Conservation (phyloP, 2,797 vertebrate genomes). For the Apogon hyalosoma region DNA sequence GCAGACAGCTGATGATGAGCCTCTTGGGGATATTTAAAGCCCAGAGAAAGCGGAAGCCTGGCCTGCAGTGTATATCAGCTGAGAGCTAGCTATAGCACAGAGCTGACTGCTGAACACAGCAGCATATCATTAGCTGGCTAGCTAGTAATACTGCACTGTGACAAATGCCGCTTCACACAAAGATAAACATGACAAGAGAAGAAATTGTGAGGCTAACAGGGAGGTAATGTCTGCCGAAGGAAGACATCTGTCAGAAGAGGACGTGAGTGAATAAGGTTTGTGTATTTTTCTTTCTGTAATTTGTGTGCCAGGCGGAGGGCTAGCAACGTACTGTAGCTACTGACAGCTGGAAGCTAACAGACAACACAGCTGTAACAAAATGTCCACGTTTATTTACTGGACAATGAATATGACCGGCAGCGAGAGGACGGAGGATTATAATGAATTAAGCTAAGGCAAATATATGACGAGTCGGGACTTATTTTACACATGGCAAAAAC, state of each 20-base stretch:
- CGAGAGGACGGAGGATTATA: no score
- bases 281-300: neutral
- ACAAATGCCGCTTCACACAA: neutral
- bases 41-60: conserved; percentile 54
- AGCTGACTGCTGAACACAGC: neutral
- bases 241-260: neutral
- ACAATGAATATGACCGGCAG: neutral
- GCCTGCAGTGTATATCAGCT: conserved; percentile 40
- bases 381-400: neutral
- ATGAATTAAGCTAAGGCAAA: neutral
- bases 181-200: conserved; percentile 25
- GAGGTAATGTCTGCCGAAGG: neutral
- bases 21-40: conserved; percentile 53
- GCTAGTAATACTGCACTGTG: neutral
- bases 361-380: conserved; percentile 31
- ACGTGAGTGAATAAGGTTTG: conserved; percentile 47
- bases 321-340: conserved; percentile 5
- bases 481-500: neutral
- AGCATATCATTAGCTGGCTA: neutral
- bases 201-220: neutral
- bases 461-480: accelerated
- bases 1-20: conserved; percentile 29
- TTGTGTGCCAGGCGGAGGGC: neutral
- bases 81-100: conserved; percentile 22
- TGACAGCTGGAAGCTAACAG: conserved; percentile 49